These are phyloP conservation scores for Protobothrops flavoviridis DNA, from an alignment of 2,113 vertebrate genomes.

Conservation along the genomic window DNA sequence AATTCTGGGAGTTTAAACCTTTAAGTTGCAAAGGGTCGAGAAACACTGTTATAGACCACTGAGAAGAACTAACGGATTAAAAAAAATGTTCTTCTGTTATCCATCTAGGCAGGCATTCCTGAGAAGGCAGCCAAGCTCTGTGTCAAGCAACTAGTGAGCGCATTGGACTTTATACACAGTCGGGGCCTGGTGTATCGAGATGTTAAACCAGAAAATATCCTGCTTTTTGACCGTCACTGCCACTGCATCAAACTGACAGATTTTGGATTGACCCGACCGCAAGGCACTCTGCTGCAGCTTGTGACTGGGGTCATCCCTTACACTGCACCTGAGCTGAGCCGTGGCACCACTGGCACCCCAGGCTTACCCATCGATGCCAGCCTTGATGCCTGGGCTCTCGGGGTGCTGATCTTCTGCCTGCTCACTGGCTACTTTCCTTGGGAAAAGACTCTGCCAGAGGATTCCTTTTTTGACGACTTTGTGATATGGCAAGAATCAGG, in stretches of 20 bases:
- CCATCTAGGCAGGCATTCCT: slow-evolving; percentile 78
- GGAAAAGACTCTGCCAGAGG: slow-evolving; percentile 75
- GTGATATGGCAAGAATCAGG: slow-evolving; percentile 73
- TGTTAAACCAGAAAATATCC: slow-evolving; percentile 87
- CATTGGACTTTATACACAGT: slow-evolving; percentile 84
- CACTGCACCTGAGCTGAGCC: slow-evolving; percentile 81
- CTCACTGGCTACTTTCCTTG: slow-evolving; percentile 89
- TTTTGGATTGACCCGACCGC: slow-evolving; percentile 84
- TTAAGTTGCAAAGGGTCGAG: neutral
- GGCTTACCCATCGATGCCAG: slow-evolving; percentile 83
- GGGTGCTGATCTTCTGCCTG: slow-evolving; percentile 85
- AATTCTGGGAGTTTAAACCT: neutral
- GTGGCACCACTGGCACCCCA: slow-evolving; percentile 65
- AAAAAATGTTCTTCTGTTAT: slow-evolving; percentile 2
- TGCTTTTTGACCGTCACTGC: slow-evolving; percentile 80
- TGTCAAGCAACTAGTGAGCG: slow-evolving; percentile 78
- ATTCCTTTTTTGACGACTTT: slow-evolving; percentile 86
- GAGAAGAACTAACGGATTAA: neutral
- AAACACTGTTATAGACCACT: neutral
- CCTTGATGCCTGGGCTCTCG: slow-evolving; percentile 87
- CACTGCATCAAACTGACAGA: slow-evolving; percentile 81
- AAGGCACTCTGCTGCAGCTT: slow-evolving; percentile 79
- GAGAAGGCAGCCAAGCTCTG: slow-evolving; percentile 78
- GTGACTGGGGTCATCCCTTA: slow-evolving; percentile 83
- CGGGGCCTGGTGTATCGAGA: slow-evolving; percentile 84